Evolutionary conservation across 1,140 invertebrate species (phyloP), one percentile per base, ranked within the genome.

Genomic region (Danaus melanippus): DNA sequence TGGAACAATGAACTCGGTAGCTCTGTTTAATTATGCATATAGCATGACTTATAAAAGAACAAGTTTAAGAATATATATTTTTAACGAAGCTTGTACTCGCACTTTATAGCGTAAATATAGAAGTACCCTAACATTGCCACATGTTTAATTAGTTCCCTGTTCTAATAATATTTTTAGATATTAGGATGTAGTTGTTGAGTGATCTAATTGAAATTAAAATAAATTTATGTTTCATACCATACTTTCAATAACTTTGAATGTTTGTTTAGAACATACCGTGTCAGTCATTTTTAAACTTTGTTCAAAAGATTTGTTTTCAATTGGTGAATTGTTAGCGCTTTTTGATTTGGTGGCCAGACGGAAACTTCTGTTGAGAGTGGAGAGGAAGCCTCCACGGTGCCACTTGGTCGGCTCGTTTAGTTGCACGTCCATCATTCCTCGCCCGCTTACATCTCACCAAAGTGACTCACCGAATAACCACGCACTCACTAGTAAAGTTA

Each of bases 321-420:
- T 56, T 1, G 68, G 71, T 15, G 69, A 79, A 49, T 53, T 74
- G 43, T 58, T 67, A 11, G 58, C 59, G 59, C 63, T 76, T 62
- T 67, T 81, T 21, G 75, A 69, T 51, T 74, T 79, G 42, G 66
- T 67, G 54, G 71, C 62, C 47, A 81, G 60, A 50, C 82, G 76
- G 63, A 85, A 79, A 69, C 82, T 85, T 69, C 75, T 71, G 56
- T 85, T 85, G 9, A 85, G 67, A 51, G 72, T 62, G 49, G 73
- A 83, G 61, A 85, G 71, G 69, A 85, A 80, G 44, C 82, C 76
- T 62, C 78, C 78, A 63, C 77, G 80, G 62, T 80, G 74, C 82
- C 82, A 81, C 74, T 80, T 84, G 67, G 60, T 75, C 52, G 75
- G 63, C 67, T 82, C 82, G 63, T 65, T 79, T 59, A 74, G 60